Evolutionary conservation across 2,797 vertebrate genomes (phyloP).

Genomic region (Aselliscus stoliczkanus): DNA sequence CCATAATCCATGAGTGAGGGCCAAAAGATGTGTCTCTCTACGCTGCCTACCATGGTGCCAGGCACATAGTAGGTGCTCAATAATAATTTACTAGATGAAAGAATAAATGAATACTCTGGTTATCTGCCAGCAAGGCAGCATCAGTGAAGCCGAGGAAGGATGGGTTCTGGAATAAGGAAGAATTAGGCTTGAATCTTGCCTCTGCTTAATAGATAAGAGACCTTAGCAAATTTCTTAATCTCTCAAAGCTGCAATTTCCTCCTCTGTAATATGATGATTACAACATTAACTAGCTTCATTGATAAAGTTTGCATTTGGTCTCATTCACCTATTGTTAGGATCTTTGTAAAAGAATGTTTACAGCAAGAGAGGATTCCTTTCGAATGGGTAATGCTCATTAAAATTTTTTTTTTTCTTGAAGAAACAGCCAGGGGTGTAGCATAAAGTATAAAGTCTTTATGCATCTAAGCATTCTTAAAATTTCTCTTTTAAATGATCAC

Average conservation of each 20-base stretch:
- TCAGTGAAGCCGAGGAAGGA: not conserved
- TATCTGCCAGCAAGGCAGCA: not conserved
- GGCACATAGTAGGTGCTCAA: not conserved
- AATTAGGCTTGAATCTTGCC: not conserved
- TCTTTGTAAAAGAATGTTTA: not conserved
- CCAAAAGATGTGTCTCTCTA: not conserved
- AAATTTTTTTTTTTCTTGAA: not conserved
- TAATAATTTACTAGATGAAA: not conserved
- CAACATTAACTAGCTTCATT: not conserved
- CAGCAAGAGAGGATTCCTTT: not conserved
- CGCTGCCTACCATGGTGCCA: not conserved
- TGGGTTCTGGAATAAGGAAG: not conserved
- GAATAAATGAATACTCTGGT: not conserved
- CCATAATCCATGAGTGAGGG: not conserved
- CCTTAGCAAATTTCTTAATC: not conserved
- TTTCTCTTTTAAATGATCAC: not conserved
- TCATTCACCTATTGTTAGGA: not conserved
- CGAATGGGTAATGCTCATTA: not conserved
- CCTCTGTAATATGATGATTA: not conserved
- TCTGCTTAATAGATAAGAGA: not conserved
- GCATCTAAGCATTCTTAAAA: not conserved
- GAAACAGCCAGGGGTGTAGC: not conserved
- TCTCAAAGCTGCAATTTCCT: conserved; percentile 23
- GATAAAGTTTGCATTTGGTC: not conserved
- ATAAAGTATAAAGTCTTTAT: not conserved